Base-by-base conservation (phyloP, 2,113 vertebrate genomes). In the Mesembrinibis cayennensis region DNA sequence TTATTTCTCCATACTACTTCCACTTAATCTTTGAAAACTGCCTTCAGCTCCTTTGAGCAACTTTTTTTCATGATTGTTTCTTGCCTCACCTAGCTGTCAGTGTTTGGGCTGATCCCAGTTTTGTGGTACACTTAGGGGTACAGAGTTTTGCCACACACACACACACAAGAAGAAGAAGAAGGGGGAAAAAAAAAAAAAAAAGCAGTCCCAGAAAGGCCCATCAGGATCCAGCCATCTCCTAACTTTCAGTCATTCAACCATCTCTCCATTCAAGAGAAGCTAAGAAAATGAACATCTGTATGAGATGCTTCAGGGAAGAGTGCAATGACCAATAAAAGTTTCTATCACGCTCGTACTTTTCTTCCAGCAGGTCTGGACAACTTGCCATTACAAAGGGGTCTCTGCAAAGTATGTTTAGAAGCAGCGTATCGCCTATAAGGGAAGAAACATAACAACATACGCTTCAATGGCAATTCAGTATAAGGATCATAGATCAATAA, bases 281-380 rank as follows among this genome's bases (percentile, higher is more conserved):
- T 55, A 96, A 82, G 62, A 79, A 82, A 92, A 82, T 29, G 2
- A 94, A 53, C 71, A 83, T 42, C 73, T n/a, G 45, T 11, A 45
- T 16, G 12, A 90, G 69, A 85, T 12, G 34, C 47, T 94, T 93
- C 74, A 79, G 25, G 25, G 44, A 70, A 70, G 36, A 36, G 7
- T 11, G 16, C 30, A 44, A 52, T 18, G 19, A 61, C 30, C 42
- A 62, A 15, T 2, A 13, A 6, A 66, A 47, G 19, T 42, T 87
- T 58, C 45, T 45, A 5, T 16, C 27, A 6, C 1, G 1, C n/a
- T 47, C 20, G 38, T 6, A 1, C 26, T 29, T n/a, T 77, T 73
- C 55, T 79, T 76, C 36, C 40, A 89, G 32, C 59, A 90, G 56
- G 38, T 87, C 63, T 71, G 50, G 34, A 87, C 40, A 81, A 66